These are phyloP conservation scores for Choristoneura fumiferana DNA, from an alignment of 1,140 invertebrate species.

Conservation along the genomic window DNA sequence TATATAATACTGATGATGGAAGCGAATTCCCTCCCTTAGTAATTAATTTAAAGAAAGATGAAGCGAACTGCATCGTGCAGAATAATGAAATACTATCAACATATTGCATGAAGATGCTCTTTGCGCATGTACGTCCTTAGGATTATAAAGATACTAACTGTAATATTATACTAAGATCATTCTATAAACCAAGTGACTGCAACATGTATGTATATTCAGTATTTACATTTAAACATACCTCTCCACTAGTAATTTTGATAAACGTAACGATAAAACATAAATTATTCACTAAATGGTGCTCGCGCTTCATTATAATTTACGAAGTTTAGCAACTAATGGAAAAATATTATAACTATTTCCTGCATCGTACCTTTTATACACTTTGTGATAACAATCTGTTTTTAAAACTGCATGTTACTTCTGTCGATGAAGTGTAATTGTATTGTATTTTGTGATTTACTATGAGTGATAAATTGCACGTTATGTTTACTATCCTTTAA, in stretches of 20 bases:
- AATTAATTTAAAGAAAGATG: too few relatives aligned
- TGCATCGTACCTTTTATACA: slow-evolving; percentile 38
- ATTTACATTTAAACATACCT: slow-evolving; percentile 2
- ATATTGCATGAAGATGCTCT: too few relatives aligned
- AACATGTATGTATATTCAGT: too few relatives aligned
- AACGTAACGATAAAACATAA: background rate
- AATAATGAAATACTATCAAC: too few relatives aligned
- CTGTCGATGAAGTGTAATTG: background rate
- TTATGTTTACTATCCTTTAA: background rate
- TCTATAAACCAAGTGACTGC: too few relatives aligned
- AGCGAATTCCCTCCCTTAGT: too few relatives aligned
- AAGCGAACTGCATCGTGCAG: too few relatives aligned
- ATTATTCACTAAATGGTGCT: background rate
- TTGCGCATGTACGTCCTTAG: too few relatives aligned
- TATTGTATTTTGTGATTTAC: background rate
- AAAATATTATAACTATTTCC: background rate
- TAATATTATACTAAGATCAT: too few relatives aligned
- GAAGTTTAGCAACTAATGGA: too few relatives aligned
- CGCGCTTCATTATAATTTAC: background rate
- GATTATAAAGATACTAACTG: too few relatives aligned
- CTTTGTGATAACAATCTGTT: slow-evolving; percentile 37
- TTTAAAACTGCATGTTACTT: background rate
- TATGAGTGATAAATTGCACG: background rate
- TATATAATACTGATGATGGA: too few relatives aligned
- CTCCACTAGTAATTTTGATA: background rate